A percentile compares a stretch with the other conserved stretches of the same genome.
These are phyloP conservation scores for Corvus hawaiiensis DNA, from an alignment of 2,113 vertebrate genomes.

Conservation along the genomic window DNA sequence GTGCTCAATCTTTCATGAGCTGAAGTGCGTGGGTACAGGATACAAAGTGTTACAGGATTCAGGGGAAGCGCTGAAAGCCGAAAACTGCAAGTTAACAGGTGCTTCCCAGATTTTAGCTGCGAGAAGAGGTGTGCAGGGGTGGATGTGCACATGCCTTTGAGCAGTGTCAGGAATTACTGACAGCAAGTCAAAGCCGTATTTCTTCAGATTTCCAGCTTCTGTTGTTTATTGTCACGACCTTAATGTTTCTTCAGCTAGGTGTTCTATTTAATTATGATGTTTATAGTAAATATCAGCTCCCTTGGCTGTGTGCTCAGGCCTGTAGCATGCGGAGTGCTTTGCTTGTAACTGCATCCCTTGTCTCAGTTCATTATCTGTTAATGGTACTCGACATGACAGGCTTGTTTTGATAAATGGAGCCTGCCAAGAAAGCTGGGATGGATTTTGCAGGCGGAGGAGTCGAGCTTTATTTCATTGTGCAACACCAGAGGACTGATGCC, in stretches of 20 bases:
- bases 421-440: conserved; percentile 86
- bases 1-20: not conserved
- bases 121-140: not conserved
- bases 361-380: conserved; percentile 97
- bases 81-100: not conserved
- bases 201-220: conserved; percentile 27
- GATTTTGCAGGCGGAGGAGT: conserved; percentile 63
- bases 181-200: not conserved
- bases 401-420: conserved; percentile 91
- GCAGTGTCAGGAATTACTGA: not conserved
- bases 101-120: not conserved
- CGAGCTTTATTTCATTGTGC: not conserved
- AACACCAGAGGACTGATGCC: not conserved
- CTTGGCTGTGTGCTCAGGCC: conserved; percentile 85
- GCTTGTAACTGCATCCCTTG: conserved; percentile 89
- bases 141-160: not conserved
- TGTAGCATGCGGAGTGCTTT: conserved; percentile 84
- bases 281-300: conserved; percentile 82
- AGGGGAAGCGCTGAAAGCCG: not conserved
- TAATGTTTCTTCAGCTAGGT: conserved; percentile 62
- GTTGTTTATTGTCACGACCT: conserved; percentile 14
- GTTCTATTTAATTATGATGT: conserved; percentile 68
- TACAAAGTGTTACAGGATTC: not conserved
- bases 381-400: conserved; percentile 94
- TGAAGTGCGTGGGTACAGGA: not conserved